Conservation (phyloP, 1,140 invertebrate genomes). For the Rhopalosiphum padi region DNA sequence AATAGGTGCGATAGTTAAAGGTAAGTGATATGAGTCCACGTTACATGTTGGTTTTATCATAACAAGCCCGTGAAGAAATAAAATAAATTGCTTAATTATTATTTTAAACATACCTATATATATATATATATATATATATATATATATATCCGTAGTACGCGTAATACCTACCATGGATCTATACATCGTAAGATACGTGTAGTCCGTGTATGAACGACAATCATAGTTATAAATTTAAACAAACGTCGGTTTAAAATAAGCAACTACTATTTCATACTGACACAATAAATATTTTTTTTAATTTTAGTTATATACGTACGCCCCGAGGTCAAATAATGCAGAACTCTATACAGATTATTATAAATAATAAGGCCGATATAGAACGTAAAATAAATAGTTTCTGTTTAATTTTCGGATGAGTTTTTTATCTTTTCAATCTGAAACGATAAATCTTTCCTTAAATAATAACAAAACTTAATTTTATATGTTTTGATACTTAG, state of each 20-base stretch:
- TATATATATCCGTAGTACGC: not conserved
- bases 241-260: not conserved
- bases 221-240: not conserved
- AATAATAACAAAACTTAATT: constrained; percentile 31
- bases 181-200: not conserved
- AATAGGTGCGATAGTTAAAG: not conserved
- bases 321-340: not conserved
- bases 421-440: constrained; percentile 29
- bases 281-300: not conserved
- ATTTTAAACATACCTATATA: not conserved
- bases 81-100: not conserved
- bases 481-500: constrained; percentile 29
- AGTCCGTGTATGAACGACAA: not conserved
- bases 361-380: constrained; percentile 30
- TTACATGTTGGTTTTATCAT: not conserved
- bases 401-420: constrained; percentile 13
- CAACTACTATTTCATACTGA: not conserved
- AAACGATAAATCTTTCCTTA: constrained; percentile 37
- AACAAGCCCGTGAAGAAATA: not conserved
- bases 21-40: not conserved
- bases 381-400: not conserved
- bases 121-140: not conserved
- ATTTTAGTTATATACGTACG: not conserved
- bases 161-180: not conserved
- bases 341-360: not conserved